Conservation (phyloP, 2,113 vertebrate species). For the Pteruthius melanotis region DNA sequence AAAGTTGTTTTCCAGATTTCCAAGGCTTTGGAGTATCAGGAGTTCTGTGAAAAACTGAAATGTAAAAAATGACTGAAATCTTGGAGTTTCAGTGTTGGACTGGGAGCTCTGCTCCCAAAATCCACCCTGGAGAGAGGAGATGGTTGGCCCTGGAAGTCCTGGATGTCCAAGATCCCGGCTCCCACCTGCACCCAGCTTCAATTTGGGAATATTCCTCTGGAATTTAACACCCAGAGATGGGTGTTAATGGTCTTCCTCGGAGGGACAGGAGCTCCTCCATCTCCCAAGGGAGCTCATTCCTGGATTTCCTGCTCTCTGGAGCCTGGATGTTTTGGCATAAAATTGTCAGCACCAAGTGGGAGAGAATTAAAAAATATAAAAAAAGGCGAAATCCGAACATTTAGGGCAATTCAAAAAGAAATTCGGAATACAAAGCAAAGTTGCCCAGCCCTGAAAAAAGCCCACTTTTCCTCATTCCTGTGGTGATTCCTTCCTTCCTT, state of each 20-base stretch:
- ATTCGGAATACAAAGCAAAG: background rate
- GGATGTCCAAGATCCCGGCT: background rate
- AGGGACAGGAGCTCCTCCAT: background rate
- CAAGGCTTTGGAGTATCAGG: rapidly evolving
- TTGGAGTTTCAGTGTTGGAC: rapidly evolving
- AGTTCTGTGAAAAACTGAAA: background rate
- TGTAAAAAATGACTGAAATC: rapidly evolving
- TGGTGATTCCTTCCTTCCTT: rapidly evolving
- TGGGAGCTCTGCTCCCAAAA: background rate
- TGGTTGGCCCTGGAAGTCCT: too few relatives aligned
- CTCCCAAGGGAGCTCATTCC: background rate
- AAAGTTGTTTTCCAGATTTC: background rate
- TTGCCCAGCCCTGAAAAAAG: rapidly evolving
- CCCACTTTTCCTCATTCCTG: background rate
- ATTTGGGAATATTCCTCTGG: background rate
- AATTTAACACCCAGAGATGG: too few relatives aligned
- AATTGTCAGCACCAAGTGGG: background rate
- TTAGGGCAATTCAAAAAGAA: background rate
- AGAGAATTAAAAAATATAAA: background rate
- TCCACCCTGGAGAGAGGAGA: rapidly evolving
- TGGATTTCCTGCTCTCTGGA: background rate
- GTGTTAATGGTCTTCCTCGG: rapidly evolving
- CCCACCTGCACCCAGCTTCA: background rate
- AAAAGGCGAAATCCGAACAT: background rate
- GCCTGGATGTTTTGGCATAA: background rate